Conservation (phyloP, 1,140 invertebrate species). For the Lepidurus arcticus region DNA sequence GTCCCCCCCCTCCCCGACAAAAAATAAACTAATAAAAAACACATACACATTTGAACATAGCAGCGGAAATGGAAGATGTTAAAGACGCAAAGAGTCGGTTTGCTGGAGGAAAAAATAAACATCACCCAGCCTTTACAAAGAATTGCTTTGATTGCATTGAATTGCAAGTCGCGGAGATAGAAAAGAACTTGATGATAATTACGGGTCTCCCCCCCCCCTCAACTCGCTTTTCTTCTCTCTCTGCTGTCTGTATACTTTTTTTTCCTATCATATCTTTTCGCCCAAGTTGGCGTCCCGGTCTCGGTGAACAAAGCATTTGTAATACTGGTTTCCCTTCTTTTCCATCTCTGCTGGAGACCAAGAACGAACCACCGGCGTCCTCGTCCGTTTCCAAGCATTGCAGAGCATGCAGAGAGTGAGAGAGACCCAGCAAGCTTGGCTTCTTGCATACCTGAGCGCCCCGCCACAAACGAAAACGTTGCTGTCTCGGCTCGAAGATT, state of each 20-base stretch:
- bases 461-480: background rate
- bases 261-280: background rate
- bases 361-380: constrained; percentile 3
- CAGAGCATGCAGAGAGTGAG: constrained; percentile 6
- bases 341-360: constrained; percentile 10
- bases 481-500: background rate
- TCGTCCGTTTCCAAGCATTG: background rate
- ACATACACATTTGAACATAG: too few relatives aligned
- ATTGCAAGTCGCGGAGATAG: too few relatives aligned
- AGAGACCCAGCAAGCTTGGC: background rate
- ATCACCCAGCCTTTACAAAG: too few relatives aligned
- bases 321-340: constrained; percentile 21
- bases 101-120: too few relatives aligned
- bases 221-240: background rate
- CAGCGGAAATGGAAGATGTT: too few relatives aligned
- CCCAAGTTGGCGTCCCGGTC: constrained; percentile 2
- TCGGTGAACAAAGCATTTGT: constrained; percentile 14
- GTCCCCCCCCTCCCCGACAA: too few relatives aligned
- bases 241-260: background rate
- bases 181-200: too few relatives aligned
- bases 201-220: too few relatives aligned
- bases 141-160: too few relatives aligned
- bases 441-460: constrained; percentile 20
- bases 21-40: too few relatives aligned
- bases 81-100: too few relatives aligned